phyloP scores from a whole-genome alignment of 2,113 vertebrate species.

The Semnopithecus entellus region DNA sequence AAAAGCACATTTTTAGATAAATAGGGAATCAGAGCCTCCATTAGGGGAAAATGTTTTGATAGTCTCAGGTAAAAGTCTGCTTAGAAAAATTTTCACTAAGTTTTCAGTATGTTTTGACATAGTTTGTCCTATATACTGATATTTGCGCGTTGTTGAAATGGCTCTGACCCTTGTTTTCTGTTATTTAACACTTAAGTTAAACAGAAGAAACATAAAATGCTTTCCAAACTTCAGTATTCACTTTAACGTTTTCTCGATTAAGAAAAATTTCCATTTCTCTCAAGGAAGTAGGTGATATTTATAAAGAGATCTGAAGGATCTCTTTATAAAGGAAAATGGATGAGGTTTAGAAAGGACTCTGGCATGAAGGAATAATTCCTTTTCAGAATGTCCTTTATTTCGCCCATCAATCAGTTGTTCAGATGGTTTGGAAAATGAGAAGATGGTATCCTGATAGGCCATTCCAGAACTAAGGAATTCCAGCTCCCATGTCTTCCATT shows the following conservation, averaged over 20 bases:
- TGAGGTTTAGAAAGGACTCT: background rate
- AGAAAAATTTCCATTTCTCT: background rate
- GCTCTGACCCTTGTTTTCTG: background rate
- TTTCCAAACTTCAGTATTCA: background rate
- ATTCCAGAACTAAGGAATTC: background rate
- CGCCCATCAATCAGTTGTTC: background rate
- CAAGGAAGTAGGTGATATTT: background rate
- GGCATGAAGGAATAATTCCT: too few species aligned
- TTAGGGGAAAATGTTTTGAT: background rate
- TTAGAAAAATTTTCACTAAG: background rate
- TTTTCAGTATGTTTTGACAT: background rate
- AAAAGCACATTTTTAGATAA: background rate
- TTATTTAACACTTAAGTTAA: background rate
- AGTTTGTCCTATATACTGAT: constrained; percentile 1
- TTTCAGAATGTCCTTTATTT: background rate
- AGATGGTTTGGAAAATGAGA: background rate
- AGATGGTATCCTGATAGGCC: background rate
- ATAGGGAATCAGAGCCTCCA: background rate
- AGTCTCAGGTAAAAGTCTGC: background rate
- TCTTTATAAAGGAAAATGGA: background rate
- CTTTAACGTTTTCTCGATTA: background rate
- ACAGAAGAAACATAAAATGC: background rate
- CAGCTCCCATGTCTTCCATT: accelerated
- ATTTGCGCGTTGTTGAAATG: constrained; percentile 10
- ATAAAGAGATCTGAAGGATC: background rate